A percentile compares a stretch with the other conserved stretches of the same genome.
Conservation (phyloP, 2,888 invertebrate genomes). For the Empis livida region DNA sequence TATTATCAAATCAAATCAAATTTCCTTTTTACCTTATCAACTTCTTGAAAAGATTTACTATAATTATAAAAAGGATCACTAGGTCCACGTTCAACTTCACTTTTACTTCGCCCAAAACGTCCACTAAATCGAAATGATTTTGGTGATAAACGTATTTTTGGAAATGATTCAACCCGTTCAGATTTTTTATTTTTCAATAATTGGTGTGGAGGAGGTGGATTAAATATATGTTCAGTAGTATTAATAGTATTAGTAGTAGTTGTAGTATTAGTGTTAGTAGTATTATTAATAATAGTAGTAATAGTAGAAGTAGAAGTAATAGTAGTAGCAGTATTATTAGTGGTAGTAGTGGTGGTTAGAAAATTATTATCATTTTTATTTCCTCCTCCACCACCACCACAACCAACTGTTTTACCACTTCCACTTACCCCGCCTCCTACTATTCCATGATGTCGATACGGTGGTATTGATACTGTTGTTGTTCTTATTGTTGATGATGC, state of each 20-base stretch:
- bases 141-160: conserved; percentile 31
- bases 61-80: conserved; percentile 29
- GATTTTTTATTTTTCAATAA: conserved; percentile 22
- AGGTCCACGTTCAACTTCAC: conserved; percentile 30
- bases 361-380: neutral
- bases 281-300: neutral
- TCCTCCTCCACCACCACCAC: no score
- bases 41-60: conserved; percentile 35
- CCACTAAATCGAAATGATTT: conserved; percentile 33
- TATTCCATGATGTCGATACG: neutral
- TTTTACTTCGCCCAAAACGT: conserved; percentile 34
- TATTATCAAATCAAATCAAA: no score
- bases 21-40: conserved; percentile 8
- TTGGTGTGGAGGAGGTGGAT: conserved; percentile 1
- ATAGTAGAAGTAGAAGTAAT: no score
- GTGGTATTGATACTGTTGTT: conserved; percentile 2
- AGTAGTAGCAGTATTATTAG: neutral
- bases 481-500: neutral
- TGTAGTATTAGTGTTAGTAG: neutral
- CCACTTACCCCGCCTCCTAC: no score
- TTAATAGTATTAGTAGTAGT: neutral
- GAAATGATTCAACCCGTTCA: conserved; percentile 31
- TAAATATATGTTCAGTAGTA: neutral
- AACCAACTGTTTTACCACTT: no score
- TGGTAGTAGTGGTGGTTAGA: neutral